A percentile compares a stretch with the other conserved stretches of the same genome.
Conservation (phyloP, 92 coral and sea anemone genomes). For the Epizoanthus illoricatus region DNA sequence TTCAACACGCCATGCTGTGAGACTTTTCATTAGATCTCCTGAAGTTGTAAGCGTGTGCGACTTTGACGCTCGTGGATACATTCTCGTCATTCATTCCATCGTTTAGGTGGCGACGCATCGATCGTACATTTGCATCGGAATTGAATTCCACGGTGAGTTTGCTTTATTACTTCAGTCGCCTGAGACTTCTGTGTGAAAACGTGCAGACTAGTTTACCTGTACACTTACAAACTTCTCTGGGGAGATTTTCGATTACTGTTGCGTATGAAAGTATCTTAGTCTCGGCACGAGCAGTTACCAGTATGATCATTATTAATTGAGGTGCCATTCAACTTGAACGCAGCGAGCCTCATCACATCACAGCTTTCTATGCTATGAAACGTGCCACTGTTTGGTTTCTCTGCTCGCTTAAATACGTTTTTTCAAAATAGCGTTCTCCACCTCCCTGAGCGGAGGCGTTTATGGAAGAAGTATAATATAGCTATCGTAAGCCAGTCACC, state of each 20-base stretch:
- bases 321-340: not conserved
- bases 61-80: not conserved
- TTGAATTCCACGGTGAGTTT: conserved; percentile 17
- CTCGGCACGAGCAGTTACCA: too few species aligned
- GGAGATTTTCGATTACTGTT: not conserved
- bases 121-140: not conserved
- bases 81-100: not conserved
- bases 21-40: conserved; percentile 9
- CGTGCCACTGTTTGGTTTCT: conserved; percentile 1
- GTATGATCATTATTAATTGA: conserved; percentile 15
- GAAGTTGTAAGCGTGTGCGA: conserved; percentile 13
- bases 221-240: conserved; percentile 3
- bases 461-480: not conserved
- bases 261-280: too few species aligned
- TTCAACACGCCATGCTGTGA: conserved; percentile 8
- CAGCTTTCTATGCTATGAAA: not conserved
- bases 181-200: not conserved
- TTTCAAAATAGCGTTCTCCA: not conserved
- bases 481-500: not conserved
- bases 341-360: not conserved
- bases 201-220: not conserved
- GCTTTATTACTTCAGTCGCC: not conserved
- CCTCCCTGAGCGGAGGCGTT: not conserved
- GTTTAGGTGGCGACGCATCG: not conserved
- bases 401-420: not conserved